phyloP scores from a whole-genome alignment of 2,888 invertebrate species.

The Drosophila glabriapex region DNA sequence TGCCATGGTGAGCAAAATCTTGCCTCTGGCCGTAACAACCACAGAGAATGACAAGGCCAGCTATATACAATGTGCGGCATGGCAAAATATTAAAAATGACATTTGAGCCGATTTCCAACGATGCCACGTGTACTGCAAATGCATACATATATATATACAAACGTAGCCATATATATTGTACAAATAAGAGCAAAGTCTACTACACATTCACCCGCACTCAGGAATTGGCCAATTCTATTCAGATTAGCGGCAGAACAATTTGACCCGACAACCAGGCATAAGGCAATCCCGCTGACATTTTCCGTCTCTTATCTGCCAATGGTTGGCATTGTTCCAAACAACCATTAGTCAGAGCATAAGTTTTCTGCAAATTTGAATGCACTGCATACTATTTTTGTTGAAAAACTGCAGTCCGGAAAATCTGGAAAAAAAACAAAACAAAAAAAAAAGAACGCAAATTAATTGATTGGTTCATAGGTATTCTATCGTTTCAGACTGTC shows the following conservation, averaged over 20 bases:
- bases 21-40: neutral
- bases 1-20: constrained; percentile 24
- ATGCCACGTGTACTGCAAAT: constrained; percentile 40
- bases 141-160: neutral
- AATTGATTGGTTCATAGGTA: neutral
- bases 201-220: constrained; percentile 27
- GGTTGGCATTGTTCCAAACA: constrained; percentile 58
- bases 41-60: neutral
- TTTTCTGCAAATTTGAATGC: constrained; percentile 38
- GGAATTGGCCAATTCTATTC: constrained; percentile 46
- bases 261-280: constrained; percentile 23
- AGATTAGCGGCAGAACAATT: constrained; percentile 59
- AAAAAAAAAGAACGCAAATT: neutral
- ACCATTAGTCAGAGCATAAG: constrained; percentile 15
- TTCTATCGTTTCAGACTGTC: neutral
- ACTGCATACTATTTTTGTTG: constrained; percentile 6
- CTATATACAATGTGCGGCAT: constrained; percentile 10
- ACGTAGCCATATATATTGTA: constrained; percentile 4
- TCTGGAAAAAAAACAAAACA: neutral
- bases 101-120: constrained; percentile 48
- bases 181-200: constrained; percentile 41
- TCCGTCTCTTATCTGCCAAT: constrained; percentile 21
- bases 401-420: neutral
- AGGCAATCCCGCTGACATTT: neutral
- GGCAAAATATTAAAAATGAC: constrained; percentile 43